Evolutionary conservation across 2,888 invertebrate species (phyloP).

Genomic region (Drosophila yooni): DNA sequence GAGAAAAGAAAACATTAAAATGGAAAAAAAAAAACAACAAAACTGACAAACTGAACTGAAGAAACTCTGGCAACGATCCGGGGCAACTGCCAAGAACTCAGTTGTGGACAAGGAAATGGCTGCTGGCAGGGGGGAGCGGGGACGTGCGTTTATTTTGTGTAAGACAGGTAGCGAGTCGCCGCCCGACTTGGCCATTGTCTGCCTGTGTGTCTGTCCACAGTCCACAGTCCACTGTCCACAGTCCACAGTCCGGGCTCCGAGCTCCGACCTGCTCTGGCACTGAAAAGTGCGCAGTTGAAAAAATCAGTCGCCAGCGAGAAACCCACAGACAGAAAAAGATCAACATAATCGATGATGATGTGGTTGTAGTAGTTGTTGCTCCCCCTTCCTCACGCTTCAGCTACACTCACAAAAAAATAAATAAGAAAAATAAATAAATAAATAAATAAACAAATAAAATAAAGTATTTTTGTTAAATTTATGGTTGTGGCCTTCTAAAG

Average conservation of each 20-base stretch:
- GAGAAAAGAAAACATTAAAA: slow-evolving; percentile 61
- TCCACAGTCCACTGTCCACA: neutral
- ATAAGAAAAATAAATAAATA: no score
- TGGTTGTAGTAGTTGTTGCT: slow-evolving; percentile 49
- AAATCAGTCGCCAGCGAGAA: slow-evolving; percentile 50
- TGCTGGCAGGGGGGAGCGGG: slow-evolving; percentile 15
- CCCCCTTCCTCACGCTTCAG: neutral
- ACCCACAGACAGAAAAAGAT: slow-evolving; percentile 65
- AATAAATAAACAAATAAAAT: no score
- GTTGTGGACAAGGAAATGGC: slow-evolving; percentile 1
- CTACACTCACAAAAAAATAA: neutral
- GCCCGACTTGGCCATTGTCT: slow-evolving; percentile 66
- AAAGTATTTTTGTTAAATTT: neutral
- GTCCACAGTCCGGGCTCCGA: slow-evolving; percentile 15
- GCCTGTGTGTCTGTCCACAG: slow-evolving; percentile 10
- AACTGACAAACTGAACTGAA: slow-evolving; percentile 47
- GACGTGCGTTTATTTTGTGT: slow-evolving; percentile 80
- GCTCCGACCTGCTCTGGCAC: slow-evolving; percentile 25
- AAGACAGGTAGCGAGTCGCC: slow-evolving; percentile 76
- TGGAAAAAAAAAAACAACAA: slow-evolving; percentile 52
- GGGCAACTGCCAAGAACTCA: slow-evolving; percentile 55
- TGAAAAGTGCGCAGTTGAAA: slow-evolving; percentile 75
- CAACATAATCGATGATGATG: slow-evolving; percentile 81
- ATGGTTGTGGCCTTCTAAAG: neutral
- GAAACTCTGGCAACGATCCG: slow-evolving; percentile 52